Evolutionary conservation across 2,888 invertebrate genomes (phyloP), one percentile per base, ranked within the genome.

Genomic region (Cancer borealis): DNA sequence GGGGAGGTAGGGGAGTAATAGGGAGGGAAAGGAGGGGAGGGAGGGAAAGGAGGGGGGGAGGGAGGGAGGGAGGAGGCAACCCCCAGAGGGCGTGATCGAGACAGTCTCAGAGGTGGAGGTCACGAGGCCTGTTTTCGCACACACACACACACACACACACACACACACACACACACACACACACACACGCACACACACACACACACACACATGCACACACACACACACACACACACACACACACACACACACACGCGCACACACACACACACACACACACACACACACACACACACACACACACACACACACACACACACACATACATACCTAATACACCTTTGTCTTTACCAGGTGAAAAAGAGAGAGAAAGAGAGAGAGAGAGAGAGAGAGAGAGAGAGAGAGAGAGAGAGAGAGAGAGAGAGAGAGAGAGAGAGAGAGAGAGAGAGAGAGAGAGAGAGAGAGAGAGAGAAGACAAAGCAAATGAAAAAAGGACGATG

Each of bases 111-210:
- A 30, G 26, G 8, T 30, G 79, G 26, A 79, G 79, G 79, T 79
- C 79, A 21, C 14, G 79, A 30, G 30, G 26, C 17, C 4, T 66
- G 66, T 66, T 66, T 66, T 66, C 66, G n/a, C n/a, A n/a, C 66
- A 66, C 66, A 66, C n/a, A 66, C 66, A 66, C 66, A 79, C 79
- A 79, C 79, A 79, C 54, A 54, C 54, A 54, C 54, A 54, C 54
- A 54, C 54, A 49, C 49, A 49, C 49, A 49, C 49, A 49, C 49
- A 49, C 49, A 49, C 49, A 49, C 49, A 49, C 49, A 49, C 49
- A 49, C 49, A 49, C 49, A 49, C 49, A 49, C 49, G 3, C 49
- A 49, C 49, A 49, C 49, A 49, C 49, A 79, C 79, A 79, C 26
- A 30, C 79, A 79, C 79, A 79, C 79, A 79, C 54, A 54, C 54